Evolutionary conservation across 2,797 vertebrate genomes (phyloP).

Genomic region (Poeciliopsis paucimaculata): DNA sequence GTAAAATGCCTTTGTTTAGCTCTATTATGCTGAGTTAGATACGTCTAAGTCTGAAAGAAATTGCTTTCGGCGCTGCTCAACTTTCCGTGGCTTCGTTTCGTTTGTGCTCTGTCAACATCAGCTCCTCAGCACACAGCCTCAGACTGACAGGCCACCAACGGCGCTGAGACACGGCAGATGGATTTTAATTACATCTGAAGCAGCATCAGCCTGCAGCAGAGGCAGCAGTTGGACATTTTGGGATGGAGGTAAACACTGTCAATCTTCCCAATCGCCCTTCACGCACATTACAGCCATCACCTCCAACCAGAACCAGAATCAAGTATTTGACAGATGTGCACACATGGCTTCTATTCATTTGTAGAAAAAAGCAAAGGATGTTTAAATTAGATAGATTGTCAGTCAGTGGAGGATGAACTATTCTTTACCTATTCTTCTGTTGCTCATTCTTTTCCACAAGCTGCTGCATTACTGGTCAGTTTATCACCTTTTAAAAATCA

Average conservation of each 20-base stretch:
- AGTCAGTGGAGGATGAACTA: not conserved
- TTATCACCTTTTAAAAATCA: not conserved
- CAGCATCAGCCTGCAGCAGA: constrained; percentile 25
- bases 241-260: constrained; percentile 31
- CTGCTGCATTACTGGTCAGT: not conserved
- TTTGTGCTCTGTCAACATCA: not conserved
- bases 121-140: not conserved
- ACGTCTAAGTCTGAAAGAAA: not conserved
- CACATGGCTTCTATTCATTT: not conserved
- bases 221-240: constrained; percentile 37
- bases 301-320: not conserved
- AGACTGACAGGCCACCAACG: constrained; percentile 26
- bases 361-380: not conserved
- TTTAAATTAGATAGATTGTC: not conserved
- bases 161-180: constrained; percentile 31
- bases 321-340: not conserved
- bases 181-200: constrained; percentile 39
- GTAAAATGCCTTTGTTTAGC: not conserved
- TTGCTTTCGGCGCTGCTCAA: not conserved
- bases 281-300: constrained; percentile 28
- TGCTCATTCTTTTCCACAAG: not conserved
- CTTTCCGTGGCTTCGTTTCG: not conserved
- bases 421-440: not conserved
- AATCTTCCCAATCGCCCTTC: constrained; percentile 33
- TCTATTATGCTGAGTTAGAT: not conserved